Conservation (phyloP, 2,113 vertebrate species). For the Callionymus lyra region DNA sequence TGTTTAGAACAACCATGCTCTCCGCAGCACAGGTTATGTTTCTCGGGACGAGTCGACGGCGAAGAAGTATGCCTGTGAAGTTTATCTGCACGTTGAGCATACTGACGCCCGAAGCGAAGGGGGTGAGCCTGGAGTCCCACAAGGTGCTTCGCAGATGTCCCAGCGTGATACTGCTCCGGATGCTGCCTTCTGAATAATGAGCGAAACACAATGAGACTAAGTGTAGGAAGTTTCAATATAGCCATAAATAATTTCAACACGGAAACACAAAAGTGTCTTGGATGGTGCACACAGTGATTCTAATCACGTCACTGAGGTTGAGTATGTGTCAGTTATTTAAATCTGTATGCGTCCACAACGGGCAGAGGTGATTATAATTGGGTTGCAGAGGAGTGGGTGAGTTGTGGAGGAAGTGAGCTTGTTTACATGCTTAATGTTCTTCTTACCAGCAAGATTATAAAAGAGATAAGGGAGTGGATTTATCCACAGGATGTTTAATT, state of each 20-base stretch:
- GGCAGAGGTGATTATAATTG: conserved; percentile 45
- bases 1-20: conserved; percentile 14
- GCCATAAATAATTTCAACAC: conserved; percentile 8
- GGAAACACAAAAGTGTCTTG: conserved; percentile 14
- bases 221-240: conserved; percentile 4
- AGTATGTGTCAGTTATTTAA: conserved; percentile 32
- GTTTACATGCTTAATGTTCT: too few species aligned
- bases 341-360: conserved; percentile 27
- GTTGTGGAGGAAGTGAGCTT: conserved; percentile 13
- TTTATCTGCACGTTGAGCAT: background rate
- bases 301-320: conserved; percentile 32
- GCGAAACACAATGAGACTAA: conserved; percentile 3
- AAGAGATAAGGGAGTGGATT: too few species aligned
- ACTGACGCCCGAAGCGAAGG: conserved; percentile 1
- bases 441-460: too few species aligned
- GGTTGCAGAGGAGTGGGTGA: conserved; percentile 35
- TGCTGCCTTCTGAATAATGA: conserved; percentile 18
- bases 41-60: conserved; percentile 12
- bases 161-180: conserved; percentile 7
- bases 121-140: conserved; percentile 2
- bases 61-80: conserved; percentile 1
- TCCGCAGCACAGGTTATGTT: background rate
- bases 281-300: conserved; percentile 10
- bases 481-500: too few species aligned
- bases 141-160: conserved; percentile 26